Conservation (phyloP, 2,888 invertebrate genomes). For the Anticlea derivata region DNA sequence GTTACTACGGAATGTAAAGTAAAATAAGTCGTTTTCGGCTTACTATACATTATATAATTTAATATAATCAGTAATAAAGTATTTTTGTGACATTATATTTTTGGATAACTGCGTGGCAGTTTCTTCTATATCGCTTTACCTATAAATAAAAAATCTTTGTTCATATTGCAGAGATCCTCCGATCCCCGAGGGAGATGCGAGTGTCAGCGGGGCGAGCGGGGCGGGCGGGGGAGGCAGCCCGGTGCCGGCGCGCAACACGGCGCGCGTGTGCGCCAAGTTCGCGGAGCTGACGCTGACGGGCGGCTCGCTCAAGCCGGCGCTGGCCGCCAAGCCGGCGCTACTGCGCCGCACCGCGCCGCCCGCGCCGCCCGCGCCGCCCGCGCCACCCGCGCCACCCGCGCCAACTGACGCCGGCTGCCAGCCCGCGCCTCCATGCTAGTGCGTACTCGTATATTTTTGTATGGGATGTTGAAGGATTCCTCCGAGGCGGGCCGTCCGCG, state of each 20-base stretch:
- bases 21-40: no score
- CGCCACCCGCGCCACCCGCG: conserved; percentile 21
- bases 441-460: conserved; percentile 15
- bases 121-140: no score
- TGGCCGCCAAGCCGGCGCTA: conserved; percentile 92
- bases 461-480: conserved; percentile 43
- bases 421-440: not conserved
- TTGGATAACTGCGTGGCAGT: no score
- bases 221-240: conserved; percentile 59
- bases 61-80: no score
- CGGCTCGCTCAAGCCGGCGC: conserved; percentile 88
- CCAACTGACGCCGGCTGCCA: conserved; percentile 3
- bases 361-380: conserved; percentile 33
- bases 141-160: no score
- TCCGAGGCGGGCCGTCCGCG: conserved; percentile 29
- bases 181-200: conserved; percentile 19
- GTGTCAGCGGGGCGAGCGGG: conserved; percentile 25
- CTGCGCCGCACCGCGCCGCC: conserved; percentile 79
- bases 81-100: no score
- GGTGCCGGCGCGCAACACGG: conserved; percentile 84
- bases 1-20: no score
- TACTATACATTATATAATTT: no score
- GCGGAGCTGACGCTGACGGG: conserved; percentile 86
- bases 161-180: no score
- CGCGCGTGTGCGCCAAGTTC: conserved; percentile 86